Base-by-base conservation (phyloP, 2,888 invertebrate genomes). In the Folsomia manolachei region DNA sequence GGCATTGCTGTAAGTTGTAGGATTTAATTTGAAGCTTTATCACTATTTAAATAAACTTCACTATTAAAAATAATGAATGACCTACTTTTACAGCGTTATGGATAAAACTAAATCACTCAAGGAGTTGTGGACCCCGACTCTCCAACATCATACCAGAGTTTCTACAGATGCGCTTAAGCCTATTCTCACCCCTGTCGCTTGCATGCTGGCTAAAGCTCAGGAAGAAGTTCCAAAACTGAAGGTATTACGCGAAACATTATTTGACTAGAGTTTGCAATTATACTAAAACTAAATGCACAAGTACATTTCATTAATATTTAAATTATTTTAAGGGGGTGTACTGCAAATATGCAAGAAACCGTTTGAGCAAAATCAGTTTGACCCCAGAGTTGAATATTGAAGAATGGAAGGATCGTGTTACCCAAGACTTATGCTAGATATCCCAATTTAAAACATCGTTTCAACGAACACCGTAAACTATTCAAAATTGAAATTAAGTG, bases 61-160 rank as follows among this genome's bases (percentile, higher is more conserved):
- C 2, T 14, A 14, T 7, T 68, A 11, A 51, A 51, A 51, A 51
- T 51, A 51, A n/a, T n/a, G n/a, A n/a, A n/a, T n/a, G n/a, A n/a
- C n/a, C n/a, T n/a, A 51, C 64, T 70, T 63, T 73, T 69, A 4
- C 65, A 82, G 82, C 64, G 73, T 82, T 52, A 68, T 82, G 83
- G 23, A 84, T 19, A 67, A 67, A 52, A 82, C 83, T 69, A 83
- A 85, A 7, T 81, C 83, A n/a, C 82, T 82, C 60, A 82, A 86
- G 79, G 84, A 84, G 78, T 82, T 89, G 53, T 94, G 94, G 95
- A 91, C 89, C 0, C 87, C 88, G 18, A 91, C 91, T 0, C 83
- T 97, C 72, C 85, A 85, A 7, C 89, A 90, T 83, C 94, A 95
- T 83, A 91, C 94, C 9, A 88, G 88, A 1, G 95, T 95, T 82